Conservation (phyloP, 2,113 vertebrate genomes). For the Epinephelus fuscoguttatus region DNA sequence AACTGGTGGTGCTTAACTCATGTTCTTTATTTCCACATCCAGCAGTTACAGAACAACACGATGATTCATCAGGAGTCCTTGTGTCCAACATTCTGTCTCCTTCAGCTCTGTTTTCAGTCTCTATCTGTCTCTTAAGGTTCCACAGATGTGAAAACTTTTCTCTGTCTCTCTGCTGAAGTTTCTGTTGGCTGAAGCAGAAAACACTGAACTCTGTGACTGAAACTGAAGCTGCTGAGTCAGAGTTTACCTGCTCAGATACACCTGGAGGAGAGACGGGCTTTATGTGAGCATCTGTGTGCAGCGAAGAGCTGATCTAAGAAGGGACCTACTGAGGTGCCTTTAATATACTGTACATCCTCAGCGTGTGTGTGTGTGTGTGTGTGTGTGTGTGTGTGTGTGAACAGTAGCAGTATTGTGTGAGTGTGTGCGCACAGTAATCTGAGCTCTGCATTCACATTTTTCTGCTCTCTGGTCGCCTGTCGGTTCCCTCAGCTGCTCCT, state of each 20-base stretch:
- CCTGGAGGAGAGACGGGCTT: background rate
- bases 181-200: background rate
- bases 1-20: too few species aligned
- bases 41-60: too few species aligned
- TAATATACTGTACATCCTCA: background rate
- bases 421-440: conserved; percentile 14
- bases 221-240: conserved; percentile 25
- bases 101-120: background rate
- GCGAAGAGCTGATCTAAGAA: too few species aligned
- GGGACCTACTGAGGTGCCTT: background rate
- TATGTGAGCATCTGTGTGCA: background rate
- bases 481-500: background rate
- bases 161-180: too few species aligned
- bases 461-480: background rate
- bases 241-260: conserved; percentile 6
- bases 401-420: background rate
- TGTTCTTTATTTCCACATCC: too few species aligned
- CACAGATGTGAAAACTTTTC: too few species aligned
- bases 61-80: too few species aligned
- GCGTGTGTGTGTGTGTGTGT: conserved; percentile 3
- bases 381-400: conserved; percentile 4
- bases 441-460: conserved; percentile 39
- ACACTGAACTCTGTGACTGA: background rate
- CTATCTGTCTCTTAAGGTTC: too few species aligned
- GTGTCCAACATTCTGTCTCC: too few species aligned